These are phyloP conservation scores for Isoperla grammatica DNA, from an alignment of 2,888 invertebrate species.

Conservation along the genomic window DNA sequence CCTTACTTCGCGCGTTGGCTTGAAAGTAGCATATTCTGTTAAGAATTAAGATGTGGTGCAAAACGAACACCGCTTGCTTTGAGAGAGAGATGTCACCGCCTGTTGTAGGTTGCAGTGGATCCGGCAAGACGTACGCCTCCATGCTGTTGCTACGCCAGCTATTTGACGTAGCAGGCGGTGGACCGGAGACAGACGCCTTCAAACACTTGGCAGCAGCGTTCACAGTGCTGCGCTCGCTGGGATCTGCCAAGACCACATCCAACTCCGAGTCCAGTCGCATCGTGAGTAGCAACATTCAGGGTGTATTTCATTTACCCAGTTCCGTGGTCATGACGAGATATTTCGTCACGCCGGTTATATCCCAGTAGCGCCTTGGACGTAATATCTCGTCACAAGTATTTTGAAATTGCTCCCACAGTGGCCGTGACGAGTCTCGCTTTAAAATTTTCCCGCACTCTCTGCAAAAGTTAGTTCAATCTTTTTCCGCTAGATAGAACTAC, in stretches of 20 bases:
- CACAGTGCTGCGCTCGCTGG: slow-evolving; percentile 86
- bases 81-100: neutral
- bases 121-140: slow-evolving; percentile 90
- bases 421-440: no score
- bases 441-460: no score
- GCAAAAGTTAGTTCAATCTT: no score
- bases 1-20: no score
- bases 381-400: no score
- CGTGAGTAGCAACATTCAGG: slow-evolving; percentile 61
- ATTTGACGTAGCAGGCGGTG: slow-evolving; percentile 91
- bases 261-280: slow-evolving; percentile 92
- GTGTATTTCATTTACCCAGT: no score
- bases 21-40: no score
- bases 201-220: slow-evolving; percentile 94
- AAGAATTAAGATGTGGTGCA: neutral
- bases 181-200: slow-evolving; percentile 92
- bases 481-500: no score
- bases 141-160: slow-evolving; percentile 85
- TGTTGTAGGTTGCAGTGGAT: slow-evolving; percentile 73
- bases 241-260: slow-evolving; percentile 82
- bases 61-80: neutral
- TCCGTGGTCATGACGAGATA: no score
- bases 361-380: no score
- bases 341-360: no score
- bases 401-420: no score